Evolutionary conservation across 2,888 invertebrate genomes (phyloP), one percentile per base, ranked within the genome.

Genomic region (Nudaria mundana): DNA sequence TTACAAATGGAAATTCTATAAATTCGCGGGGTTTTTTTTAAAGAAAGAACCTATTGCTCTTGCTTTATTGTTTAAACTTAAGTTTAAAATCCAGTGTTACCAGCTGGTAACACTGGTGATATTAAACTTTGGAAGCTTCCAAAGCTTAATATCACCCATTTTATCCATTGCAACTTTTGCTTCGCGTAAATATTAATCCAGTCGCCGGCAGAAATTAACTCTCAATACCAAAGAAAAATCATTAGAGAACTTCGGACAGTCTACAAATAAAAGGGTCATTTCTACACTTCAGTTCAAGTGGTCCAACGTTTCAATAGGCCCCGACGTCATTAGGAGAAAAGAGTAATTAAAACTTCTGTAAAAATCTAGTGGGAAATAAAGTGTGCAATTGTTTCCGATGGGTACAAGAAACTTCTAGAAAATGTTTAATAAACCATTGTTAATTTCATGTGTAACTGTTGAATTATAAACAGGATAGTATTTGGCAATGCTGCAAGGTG

Each of bases 301-400:
- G 72, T 68, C 66, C 67, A 50, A 39, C 71, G 67, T 70, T 75
- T 77, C 76, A 81, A 81, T 77, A 71, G 79, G 67, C 65, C 53
- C 66, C 70, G 76, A 61, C 73, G 66, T 84, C 87, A 80, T 86
- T 86, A 86, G 71, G 73, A 72, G 63, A 67, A 72, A 76, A 68
- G 73, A 78, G 83, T 84, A 84, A 86, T 86, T 87, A 86, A 85
- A 82, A 81, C 64, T 71, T 63, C 66, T 71, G 77, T 78, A 78
- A 81, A 82, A 81, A 78, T 76, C 59, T 73, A 31, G 15, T 35
- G 28, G n/a, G 38, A 39, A 45, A 55, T 73, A 63, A 66, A 68
- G 64, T 57, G 49, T 44, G 48, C 31, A 31, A 35, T 43, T 43
- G 30, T 32, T 43, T 37, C 43, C 38, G 45, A 50, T 49, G 52